Evolutionary conservation across 2,797 vertebrate genomes (phyloP).

Genomic region (Macropodus opercularis): DNA sequence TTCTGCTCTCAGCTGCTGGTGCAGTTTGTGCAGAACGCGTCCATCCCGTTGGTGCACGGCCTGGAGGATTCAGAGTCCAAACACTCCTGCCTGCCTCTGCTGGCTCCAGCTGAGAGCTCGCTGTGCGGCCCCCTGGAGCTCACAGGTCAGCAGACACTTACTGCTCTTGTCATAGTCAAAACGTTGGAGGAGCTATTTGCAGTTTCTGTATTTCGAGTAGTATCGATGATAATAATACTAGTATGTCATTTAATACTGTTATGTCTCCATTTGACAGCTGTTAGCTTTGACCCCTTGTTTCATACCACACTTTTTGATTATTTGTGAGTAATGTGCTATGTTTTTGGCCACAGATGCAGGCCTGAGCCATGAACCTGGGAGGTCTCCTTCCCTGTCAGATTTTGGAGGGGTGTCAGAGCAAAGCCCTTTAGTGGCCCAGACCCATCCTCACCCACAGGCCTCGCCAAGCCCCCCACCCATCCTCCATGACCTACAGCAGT

Average conservation of each 20-base stretch:
- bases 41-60: constrained; percentile 93
- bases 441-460: constrained; percentile 79
- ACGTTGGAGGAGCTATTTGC: too few relatives aligned
- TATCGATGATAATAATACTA: not conserved
- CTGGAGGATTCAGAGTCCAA: constrained; percentile 91
- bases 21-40: constrained; percentile 99
- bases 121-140: constrained; percentile 92
- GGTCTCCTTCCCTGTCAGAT: constrained; percentile 81
- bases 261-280: too few relatives aligned
- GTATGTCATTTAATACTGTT: too few relatives aligned
- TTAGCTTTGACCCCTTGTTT: too few relatives aligned
- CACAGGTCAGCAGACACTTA: constrained; percentile 83
- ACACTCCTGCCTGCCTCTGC: constrained; percentile 90
- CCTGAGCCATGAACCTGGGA: constrained; percentile 81
- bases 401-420: constrained; percentile 82
- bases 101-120: constrained; percentile 87
- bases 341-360: constrained; percentile 81
- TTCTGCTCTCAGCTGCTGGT: constrained; percentile 90
- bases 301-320: not conserved
- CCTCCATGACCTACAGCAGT: constrained; percentile 93
- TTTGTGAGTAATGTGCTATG: not conserved
- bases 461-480: constrained; percentile 79
- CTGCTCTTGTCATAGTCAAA: not conserved
- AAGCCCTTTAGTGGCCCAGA: constrained; percentile 84
- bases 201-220: not conserved